A percentile compares a stretch with the other conserved stretches of the same genome.
Conservation (phyloP, 2,888 invertebrate genomes). For the Thyatira batis region DNA sequence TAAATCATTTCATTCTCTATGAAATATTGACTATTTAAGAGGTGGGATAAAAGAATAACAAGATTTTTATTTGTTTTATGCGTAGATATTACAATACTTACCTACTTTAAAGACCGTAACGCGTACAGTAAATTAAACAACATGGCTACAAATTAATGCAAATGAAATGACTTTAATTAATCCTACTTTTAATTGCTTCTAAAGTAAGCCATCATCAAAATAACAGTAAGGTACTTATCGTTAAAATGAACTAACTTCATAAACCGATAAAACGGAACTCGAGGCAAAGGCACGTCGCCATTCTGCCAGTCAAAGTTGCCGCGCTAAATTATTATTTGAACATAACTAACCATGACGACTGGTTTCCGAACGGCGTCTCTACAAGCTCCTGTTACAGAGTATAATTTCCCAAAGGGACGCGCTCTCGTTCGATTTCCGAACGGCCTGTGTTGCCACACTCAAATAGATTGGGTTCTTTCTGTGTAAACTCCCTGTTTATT, state of each 20-base stretch:
- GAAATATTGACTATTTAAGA: no score
- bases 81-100: no score
- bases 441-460: slow-evolving; percentile 53
- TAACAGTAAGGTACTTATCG: no score
- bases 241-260: not conserved
- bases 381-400: slow-evolving; percentile 23
- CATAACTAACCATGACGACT: slow-evolving; percentile 1
- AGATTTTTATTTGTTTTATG: no score
- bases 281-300: not conserved
- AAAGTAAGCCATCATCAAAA: not conserved
- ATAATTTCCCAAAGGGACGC: slow-evolving; percentile 64
- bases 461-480: slow-evolving; percentile 54
- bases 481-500: slow-evolving; percentile 40
- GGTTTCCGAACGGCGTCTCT: not conserved
- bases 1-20: no score
- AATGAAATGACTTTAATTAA: not conserved
- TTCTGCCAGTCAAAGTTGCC: not conserved
- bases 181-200: not conserved
- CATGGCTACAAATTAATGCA: no score
- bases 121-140: no score
- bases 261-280: not conserved
- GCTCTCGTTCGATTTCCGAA: slow-evolving; percentile 48
- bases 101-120: no score
- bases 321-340: not conserved
- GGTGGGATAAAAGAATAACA: no score